phyloP scores from a whole-genome alignment of 2,888 invertebrate genomes.

The Nemurella pictetii region DNA sequence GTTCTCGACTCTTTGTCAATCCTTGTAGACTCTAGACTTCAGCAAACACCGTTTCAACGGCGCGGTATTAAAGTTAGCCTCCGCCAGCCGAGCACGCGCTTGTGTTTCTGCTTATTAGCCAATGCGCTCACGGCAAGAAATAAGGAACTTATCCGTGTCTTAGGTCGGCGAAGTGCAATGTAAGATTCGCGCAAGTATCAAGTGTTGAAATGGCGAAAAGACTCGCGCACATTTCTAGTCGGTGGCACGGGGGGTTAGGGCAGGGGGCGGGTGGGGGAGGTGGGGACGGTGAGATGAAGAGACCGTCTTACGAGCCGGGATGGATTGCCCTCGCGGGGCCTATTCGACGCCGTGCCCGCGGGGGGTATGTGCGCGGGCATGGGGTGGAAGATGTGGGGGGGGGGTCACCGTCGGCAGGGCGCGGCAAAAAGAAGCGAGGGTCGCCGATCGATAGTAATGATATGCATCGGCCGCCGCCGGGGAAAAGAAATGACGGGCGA shows the following conservation, averaged over 20 bases:
- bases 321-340: conserved; percentile 26
- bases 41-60: neutral
- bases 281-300: conserved; percentile 16
- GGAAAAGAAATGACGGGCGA: neutral
- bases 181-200: neutral
- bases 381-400: neutral
- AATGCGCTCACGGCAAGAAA: neutral
- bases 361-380: conserved; percentile 4
- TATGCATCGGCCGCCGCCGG: neutral
- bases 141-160: neutral
- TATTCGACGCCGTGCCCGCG: conserved; percentile 22
- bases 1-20: neutral
- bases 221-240: neutral
- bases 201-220: neutral
- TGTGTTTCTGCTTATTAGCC: neutral
- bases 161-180: neutral
- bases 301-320: conserved; percentile 37
- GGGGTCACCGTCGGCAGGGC: neutral
- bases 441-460: neutral
- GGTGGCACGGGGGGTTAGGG: too few relatives aligned
- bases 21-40: neutral
- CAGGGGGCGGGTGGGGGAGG: neutral
- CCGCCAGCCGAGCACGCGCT: neutral
- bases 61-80: neutral
- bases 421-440: neutral